phyloP scores from a whole-genome alignment of 2,888 invertebrate species.

The Gibbula magus region DNA sequence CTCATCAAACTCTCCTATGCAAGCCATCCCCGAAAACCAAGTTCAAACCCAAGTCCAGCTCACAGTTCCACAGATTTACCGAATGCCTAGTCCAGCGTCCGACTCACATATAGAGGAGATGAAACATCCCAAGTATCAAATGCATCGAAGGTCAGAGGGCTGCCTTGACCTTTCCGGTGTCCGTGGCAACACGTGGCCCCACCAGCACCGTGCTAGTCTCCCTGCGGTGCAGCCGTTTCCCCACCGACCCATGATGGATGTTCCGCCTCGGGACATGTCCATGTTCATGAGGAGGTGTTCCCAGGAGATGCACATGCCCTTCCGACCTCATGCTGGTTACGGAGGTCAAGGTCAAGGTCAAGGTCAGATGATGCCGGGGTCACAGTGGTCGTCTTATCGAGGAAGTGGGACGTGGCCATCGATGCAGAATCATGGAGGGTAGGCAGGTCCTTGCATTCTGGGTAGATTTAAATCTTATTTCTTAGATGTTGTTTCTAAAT shows the following conservation, averaged over 20 bases:
- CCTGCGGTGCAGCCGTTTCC: conserved; percentile 52
- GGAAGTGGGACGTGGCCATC: background rate
- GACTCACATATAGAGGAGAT: conserved; percentile 43
- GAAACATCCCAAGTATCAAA: conserved; percentile 39
- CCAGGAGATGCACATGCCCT: conserved; percentile 13
- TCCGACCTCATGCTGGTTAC: background rate
- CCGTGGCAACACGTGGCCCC: conserved; percentile 60
- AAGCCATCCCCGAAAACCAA: conserved; percentile 55
- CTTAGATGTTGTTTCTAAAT: too few relatives aligned
- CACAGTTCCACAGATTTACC: conserved; percentile 48
- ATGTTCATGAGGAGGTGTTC: conserved; percentile 2
- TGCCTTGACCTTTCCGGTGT: conserved; percentile 61
- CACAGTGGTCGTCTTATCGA: conserved; percentile 28
- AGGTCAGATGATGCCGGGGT: conserved; percentile 12
- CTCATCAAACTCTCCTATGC: conserved; percentile 44
- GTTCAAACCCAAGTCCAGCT: conserved; percentile 42
- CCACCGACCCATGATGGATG: background rate
- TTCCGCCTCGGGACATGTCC: conserved; percentile 1
- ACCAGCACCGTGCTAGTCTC: conserved; percentile 60
- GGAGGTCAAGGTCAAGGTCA: background rate
- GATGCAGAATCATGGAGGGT: background rate
- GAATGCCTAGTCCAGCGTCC: conserved; percentile 42
- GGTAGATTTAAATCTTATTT: too few relatives aligned
- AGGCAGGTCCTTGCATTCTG: background rate
- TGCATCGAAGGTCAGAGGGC: conserved; percentile 66